A percentile compares a stretch with the other conserved stretches of the same genome.
Evolutionary conservation across 2,113 vertebrate species (phyloP).

Genomic region (Pantherophis guttatus): DNA sequence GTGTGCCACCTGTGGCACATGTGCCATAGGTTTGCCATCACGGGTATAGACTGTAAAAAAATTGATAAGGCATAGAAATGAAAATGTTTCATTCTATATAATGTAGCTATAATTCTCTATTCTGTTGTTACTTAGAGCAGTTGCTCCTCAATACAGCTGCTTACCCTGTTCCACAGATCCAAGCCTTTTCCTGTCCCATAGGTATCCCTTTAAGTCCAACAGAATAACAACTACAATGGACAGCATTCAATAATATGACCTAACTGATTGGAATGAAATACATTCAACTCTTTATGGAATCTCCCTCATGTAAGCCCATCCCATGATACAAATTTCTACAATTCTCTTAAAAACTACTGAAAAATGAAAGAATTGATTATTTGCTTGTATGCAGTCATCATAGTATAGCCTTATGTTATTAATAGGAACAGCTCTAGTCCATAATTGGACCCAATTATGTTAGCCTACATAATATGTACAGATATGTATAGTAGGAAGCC

Average conservation of each 20-base stretch:
- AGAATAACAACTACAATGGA: background rate
- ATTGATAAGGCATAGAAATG: background rate
- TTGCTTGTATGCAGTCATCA: background rate
- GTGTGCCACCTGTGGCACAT: too few relatives aligned
- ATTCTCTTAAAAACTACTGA: background rate
- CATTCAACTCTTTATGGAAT: background rate
- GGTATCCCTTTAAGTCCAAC: background rate
- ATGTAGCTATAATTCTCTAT: background rate
- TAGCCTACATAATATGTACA: background rate
- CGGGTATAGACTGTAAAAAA: background rate
- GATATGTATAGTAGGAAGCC: background rate
- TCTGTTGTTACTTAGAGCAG: background rate
- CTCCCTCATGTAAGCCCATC: background rate
- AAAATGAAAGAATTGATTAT: background rate
- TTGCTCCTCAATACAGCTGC: background rate
- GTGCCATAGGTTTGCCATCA: too few relatives aligned
- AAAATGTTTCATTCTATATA: background rate
- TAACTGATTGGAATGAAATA: background rate
- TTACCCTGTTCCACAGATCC: background rate
- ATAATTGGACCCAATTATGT: background rate
- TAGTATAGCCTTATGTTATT: background rate
- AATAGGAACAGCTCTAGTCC: background rate
- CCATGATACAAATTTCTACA: background rate
- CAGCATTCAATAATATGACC: background rate
- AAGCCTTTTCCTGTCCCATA: background rate